A percentile compares a stretch with the other conserved stretches of the same genome.
These are phyloP conservation scores for Abrostola tripartita DNA, from an alignment of 2,888 invertebrate genomes.

Conservation along the genomic window DNA sequence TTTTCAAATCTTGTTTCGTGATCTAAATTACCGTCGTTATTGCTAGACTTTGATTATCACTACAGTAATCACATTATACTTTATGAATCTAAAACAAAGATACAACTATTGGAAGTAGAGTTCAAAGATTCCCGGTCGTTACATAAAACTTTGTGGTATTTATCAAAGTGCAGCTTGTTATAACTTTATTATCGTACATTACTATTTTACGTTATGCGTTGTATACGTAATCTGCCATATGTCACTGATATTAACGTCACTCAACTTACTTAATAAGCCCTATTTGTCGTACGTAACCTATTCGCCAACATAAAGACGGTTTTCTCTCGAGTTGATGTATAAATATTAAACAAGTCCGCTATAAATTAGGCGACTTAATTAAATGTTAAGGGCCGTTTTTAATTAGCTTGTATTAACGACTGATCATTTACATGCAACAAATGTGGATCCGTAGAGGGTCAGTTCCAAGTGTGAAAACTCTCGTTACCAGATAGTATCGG, in stretches of 20 bases:
- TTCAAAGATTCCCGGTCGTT: slow-evolving; percentile 45
- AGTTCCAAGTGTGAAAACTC: slow-evolving; percentile 62
- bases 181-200: slow-evolving; percentile 40
- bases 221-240: slow-evolving; percentile 42
- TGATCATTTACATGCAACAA: slow-evolving; percentile 32
- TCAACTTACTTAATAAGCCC: slow-evolving; percentile 38
- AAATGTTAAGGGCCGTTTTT: slow-evolving; percentile 50
- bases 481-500: slow-evolving; percentile 62
- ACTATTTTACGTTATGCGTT: slow-evolving; percentile 29
- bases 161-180: slow-evolving; percentile 43
- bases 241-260: slow-evolving; percentile 42
- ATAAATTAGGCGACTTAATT: slow-evolving; percentile 55
- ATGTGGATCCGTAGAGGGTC: slow-evolving; percentile 15
- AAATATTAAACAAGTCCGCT: slow-evolving; percentile 36
- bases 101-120: slow-evolving; percentile 38
- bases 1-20: slow-evolving; percentile 29
- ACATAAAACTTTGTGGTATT: slow-evolving; percentile 45
- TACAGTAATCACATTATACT: slow-evolving; percentile 38
- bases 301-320: slow-evolving; percentile 25
- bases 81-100: slow-evolving; percentile 40
- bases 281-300: slow-evolving; percentile 26
- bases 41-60: slow-evolving; percentile 41
- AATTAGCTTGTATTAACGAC: slow-evolving; percentile 62
- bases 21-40: slow-evolving; percentile 44
- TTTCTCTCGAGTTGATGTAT: slow-evolving; percentile 23